Evolutionary conservation across 92 coral and sea anemone species (phyloP).

Genomic region (Phenganax stokvisi): DNA sequence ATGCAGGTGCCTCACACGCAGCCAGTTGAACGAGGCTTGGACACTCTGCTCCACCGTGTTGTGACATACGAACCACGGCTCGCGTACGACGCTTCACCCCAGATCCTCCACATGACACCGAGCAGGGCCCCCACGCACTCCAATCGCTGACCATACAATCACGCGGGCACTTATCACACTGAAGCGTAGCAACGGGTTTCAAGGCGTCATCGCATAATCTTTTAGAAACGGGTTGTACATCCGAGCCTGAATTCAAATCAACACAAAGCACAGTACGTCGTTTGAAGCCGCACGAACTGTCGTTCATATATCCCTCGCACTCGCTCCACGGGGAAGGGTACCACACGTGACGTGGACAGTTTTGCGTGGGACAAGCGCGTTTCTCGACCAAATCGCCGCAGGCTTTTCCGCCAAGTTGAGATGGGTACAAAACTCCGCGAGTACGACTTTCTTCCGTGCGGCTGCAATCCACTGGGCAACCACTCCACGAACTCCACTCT

Average conservation of each 20-base stretch:
- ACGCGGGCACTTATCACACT: slow-evolving; percentile 21
- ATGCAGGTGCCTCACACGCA: background rate
- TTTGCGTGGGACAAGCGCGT: background rate
- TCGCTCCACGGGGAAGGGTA: slow-evolving; percentile 7
- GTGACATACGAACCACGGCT: background rate
- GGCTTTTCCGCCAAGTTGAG: slow-evolving; percentile 26
- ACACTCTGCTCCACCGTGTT: background rate
- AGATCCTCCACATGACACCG: slow-evolving; percentile 17
- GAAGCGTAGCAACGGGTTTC: slow-evolving; percentile 15
- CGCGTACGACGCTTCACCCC: slow-evolving; percentile 17
- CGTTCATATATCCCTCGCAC: background rate
- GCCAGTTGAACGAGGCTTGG: background rate
- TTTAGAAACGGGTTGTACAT: slow-evolving; percentile 20
- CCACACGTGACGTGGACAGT: slow-evolving; percentile 22
- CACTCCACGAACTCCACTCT: slow-evolving; percentile 26
- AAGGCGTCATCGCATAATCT: background rate
- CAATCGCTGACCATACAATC: slow-evolving; percentile 29
- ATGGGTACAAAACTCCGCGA: slow-evolving; percentile 11
- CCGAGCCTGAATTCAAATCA: background rate
- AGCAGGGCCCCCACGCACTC: slow-evolving; percentile 33
- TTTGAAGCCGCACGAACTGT: background rate
- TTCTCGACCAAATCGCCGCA: slow-evolving; percentile 26
- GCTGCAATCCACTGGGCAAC: slow-evolving; percentile 18
- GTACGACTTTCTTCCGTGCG: slow-evolving; percentile 29
- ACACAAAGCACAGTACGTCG: slow-evolving; percentile 25